phyloP scores from a whole-genome alignment of 2,888 invertebrate species.

The Bellardia bayeri region DNA sequence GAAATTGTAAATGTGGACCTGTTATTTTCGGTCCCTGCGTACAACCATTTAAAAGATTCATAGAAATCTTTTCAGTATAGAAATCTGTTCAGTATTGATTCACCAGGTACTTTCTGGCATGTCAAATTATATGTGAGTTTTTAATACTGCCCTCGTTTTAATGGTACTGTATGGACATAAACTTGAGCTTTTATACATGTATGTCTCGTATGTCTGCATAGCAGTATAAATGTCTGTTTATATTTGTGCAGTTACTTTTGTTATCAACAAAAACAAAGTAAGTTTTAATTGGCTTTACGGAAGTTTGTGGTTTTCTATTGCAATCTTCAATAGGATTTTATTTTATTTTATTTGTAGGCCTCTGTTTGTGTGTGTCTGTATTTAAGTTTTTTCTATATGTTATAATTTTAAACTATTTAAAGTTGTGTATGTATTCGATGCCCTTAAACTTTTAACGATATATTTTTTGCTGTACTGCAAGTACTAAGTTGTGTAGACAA shows the following conservation, averaged over 20 bases:
- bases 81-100: too few species aligned
- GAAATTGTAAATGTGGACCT: too few species aligned
- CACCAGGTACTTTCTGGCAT: too few species aligned
- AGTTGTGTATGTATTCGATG: not conserved
- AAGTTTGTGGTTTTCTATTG: conserved; percentile 52
- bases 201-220: too few species aligned
- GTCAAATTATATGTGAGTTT: not conserved
- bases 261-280: conserved; percentile 40
- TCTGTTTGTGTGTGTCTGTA: not conserved
- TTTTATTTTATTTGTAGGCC: not conserved
- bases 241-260: not conserved
- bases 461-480: not conserved
- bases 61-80: too few species aligned
- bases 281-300: conserved; percentile 64
- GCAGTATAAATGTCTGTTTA: not conserved
- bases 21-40: too few species aligned
- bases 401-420: not conserved
- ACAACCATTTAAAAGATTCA: too few species aligned
- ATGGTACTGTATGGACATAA: not conserved
- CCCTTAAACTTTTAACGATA: not conserved
- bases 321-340: conserved; percentile 48
- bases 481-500: not conserved
- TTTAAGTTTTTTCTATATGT: not conserved
- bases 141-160: not conserved
- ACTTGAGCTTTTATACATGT: not conserved